Conservation (phyloP, 2,888 invertebrate genomes). For the Ochropleura plecta region DNA sequence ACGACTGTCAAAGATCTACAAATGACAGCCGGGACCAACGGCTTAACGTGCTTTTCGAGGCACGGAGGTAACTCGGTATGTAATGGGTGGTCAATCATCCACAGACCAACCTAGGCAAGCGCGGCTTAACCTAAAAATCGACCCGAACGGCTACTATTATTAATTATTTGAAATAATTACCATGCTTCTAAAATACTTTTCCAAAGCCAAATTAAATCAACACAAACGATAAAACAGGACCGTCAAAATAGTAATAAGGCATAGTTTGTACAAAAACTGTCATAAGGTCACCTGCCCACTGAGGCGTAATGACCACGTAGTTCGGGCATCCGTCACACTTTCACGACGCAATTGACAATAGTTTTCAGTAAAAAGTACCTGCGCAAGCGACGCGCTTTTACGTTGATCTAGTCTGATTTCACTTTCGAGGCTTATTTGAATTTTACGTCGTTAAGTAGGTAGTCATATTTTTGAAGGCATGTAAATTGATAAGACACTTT, state of each 20-base stretch:
- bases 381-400: slow-evolving; percentile 38
- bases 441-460: slow-evolving; percentile 8
- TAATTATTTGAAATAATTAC: too few relatives aligned
- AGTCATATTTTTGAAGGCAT: slow-evolving; percentile 3
- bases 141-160: too few relatives aligned
- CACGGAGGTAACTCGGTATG: too few relatives aligned
- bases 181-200: slow-evolving; percentile 32
- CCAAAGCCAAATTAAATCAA: slow-evolving; percentile 26
- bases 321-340: slow-evolving; percentile 61
- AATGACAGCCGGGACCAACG: too few relatives aligned
- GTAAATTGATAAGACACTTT: slow-evolving; percentile 1
- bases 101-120: too few relatives aligned
- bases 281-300: slow-evolving; percentile 51
- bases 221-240: slow-evolving; percentile 23
- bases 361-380: slow-evolving; percentile 59
- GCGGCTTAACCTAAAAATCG: too few relatives aligned
- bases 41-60: too few relatives aligned
- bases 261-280: slow-evolving; percentile 42
- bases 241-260: slow-evolving; percentile 37
- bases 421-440: slow-evolving; percentile 31
- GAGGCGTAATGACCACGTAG: slow-evolving; percentile 48
- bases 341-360: slow-evolving; percentile 46
- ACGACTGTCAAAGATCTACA: too few relatives aligned
- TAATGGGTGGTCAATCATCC: too few relatives aligned
- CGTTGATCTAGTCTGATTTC: slow-evolving; percentile 26